Conservation (phyloP, 2,797 vertebrate species). For the Typhlichthys subterraneus region DNA sequence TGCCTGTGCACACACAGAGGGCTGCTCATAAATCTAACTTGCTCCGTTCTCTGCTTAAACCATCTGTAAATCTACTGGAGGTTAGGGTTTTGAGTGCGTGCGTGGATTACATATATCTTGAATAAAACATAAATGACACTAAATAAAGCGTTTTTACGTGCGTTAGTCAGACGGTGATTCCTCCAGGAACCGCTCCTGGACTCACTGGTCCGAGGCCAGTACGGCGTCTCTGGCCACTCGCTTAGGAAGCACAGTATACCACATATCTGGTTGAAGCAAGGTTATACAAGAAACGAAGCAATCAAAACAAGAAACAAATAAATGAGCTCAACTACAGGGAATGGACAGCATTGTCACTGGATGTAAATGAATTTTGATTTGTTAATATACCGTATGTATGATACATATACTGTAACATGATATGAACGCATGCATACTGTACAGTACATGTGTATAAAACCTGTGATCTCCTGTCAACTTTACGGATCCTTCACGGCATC, state of each 20-base stretch:
- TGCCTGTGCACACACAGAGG: background rate
- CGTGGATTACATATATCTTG: background rate
- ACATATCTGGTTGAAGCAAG: slow-evolving; percentile 69
- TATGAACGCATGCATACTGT: too few species aligned
- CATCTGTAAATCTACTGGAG: background rate
- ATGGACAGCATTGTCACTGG: slow-evolving; percentile 4
- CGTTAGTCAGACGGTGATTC: slow-evolving; percentile 23
- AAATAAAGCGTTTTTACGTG: slow-evolving; percentile 7
- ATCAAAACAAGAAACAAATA: slow-evolving; percentile 24
- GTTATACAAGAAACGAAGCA: slow-evolving; percentile 67
- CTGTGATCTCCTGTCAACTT: background rate
- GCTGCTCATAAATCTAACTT: background rate
- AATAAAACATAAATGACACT: background rate
- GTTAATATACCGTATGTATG: too few species aligned
- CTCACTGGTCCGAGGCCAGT: slow-evolving; percentile 24
- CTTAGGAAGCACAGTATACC: slow-evolving; percentile 70
- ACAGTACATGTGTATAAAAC: too few species aligned
- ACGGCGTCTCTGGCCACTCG: slow-evolving; percentile 48
- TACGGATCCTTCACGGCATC: background rate
- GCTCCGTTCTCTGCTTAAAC: background rate
- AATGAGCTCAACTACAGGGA: slow-evolving; percentile 34
- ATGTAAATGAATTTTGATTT: too few species aligned
- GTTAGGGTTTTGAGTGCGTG: background rate
- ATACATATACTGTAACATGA: too few species aligned
- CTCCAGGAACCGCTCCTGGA: slow-evolving; percentile 28